A percentile compares a stretch with the other conserved stretches of the same genome.
Conservation (phyloP, 1,140 invertebrate genomes). For the Daktulosphaira vitifoliae region DNA sequence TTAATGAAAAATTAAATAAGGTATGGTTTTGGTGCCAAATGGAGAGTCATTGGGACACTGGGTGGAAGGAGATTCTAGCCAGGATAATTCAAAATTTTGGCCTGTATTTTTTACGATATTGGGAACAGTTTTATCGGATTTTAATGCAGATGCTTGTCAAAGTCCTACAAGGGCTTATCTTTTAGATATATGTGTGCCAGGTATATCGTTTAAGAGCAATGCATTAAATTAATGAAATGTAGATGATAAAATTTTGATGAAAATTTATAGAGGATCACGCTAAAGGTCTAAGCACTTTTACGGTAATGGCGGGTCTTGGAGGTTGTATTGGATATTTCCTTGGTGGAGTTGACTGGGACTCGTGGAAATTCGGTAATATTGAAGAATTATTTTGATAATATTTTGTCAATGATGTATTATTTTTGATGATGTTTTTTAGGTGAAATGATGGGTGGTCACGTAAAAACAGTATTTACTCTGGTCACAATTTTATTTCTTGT, state of each 20-base stretch:
- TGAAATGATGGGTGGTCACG: conserved; percentile 70
- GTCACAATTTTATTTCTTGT: conserved; percentile 77
- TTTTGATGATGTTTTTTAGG: conserved; percentile 45
- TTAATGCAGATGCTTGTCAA: conserved; percentile 92
- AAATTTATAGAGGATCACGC: conserved; percentile 73
- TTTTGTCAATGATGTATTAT: not conserved
- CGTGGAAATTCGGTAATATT: conserved; percentile 66
- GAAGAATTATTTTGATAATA: conserved; percentile 19
- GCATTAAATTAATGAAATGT: not conserved
- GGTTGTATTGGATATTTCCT: conserved; percentile 88
- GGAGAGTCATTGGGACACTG: conserved; percentile 72
- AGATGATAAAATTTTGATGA: not conserved
- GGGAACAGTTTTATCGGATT: conserved; percentile 87
- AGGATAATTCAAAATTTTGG: conserved; percentile 60
- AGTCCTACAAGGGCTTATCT: conserved; percentile 87
- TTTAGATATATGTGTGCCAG: conserved; percentile 80
- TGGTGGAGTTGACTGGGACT: conserved; percentile 89
- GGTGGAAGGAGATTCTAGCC: conserved; percentile 59
- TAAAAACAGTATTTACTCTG: conserved; percentile 79
- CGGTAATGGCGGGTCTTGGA: conserved; percentile 90
- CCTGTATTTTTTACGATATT: conserved; percentile 85
- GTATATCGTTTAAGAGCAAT: no score
- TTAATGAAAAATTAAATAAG: conserved; percentile 45
- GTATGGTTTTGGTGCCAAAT: conserved; percentile 80
- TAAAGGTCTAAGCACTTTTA: conserved; percentile 85